These are phyloP conservation scores for Pempheris klunzingeri DNA, from an alignment of 2,797 vertebrate species.

Conservation along the genomic window DNA sequence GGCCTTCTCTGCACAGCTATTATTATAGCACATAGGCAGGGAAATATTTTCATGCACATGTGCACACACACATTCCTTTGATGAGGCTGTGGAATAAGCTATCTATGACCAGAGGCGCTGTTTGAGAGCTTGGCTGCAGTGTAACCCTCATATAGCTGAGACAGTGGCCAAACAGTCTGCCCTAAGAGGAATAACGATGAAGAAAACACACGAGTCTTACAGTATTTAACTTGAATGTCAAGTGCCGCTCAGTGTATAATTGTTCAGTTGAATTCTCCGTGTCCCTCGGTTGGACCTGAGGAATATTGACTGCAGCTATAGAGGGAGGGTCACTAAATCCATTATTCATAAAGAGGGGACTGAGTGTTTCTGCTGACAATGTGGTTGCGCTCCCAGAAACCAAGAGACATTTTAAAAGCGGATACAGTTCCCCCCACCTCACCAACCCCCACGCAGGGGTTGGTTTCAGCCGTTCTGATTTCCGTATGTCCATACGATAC, in stretches of 20 bases:
- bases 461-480: conserved; percentile 72
- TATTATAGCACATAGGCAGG: conserved; percentile 44
- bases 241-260: conserved; percentile 40
- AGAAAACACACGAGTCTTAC: conserved; percentile 34
- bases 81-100: conserved; percentile 60
- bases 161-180: conserved; percentile 34
- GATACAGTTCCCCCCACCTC: conserved; percentile 70
- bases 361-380: conserved; percentile 78
- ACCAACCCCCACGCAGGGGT: conserved; percentile 48
- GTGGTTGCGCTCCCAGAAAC: conserved; percentile 66
- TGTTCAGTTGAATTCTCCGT: conserved; percentile 37
- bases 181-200: conserved; percentile 45
- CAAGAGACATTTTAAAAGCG: conserved; percentile 66
- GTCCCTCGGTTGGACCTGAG: conserved; percentile 41
- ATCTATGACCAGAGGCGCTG: conserved; percentile 53
- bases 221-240: conserved; percentile 61
- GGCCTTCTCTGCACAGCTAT: conserved; percentile 45
- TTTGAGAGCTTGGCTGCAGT: conserved; percentile 44
- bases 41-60: conserved; percentile 46
- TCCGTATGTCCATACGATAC: conserved; percentile 60
- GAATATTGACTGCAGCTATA: conserved; percentile 60
- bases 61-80: conserved; percentile 44
- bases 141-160: conserved; percentile 39
- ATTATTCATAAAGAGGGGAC: conserved; percentile 80
- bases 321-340: conserved; percentile 72